Evolutionary conservation across 2,113 vertebrate species (phyloP), one percentile per base, ranked within the genome.

Genomic region (Lasiurus borealis): DNA sequence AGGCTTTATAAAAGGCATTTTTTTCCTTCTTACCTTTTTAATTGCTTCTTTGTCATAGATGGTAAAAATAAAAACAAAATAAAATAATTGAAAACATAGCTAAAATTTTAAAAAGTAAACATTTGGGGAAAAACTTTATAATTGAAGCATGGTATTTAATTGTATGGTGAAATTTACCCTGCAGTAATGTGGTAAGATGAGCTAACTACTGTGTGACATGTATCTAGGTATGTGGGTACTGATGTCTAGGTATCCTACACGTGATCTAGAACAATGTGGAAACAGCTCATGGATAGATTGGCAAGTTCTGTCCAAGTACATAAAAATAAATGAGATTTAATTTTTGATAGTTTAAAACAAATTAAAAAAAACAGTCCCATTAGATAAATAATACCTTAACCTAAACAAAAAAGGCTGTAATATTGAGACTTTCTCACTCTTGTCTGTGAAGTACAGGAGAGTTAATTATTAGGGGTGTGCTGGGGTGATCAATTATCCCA

Each of bases 341-440:
- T 57, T 88, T 92, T 76, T 85, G 29, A 85, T 88, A 95, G 14
- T 84, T 95, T 36, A 87, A 92, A 96, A 81, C 19, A 75, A 71
- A 76, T 31, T 50, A 73, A 14, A 10, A 92, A 78, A 78, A 83
- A 77, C 3, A 80, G 10, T 72, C n/a, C 81, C 8, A 73, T 5
- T 80, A 23, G 16, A 48, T 8, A 77, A 82, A 77, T 64, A 92
- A 72, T 89, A 36, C 75, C 66, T 72, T 86, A 69, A 75, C 18
- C 29, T 73, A 78, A 59, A 40, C 59, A 90, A 46, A n/a, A 85
- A 71, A 54, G n/a, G 29, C 19, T 81, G 11, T 68, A 87, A 40
- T 2, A 0, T 66, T 69, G 85, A 9, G 29, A 78, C 14, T 72
- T 84, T 11, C 29, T 90, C 31, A n/a, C 8, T 92, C 9, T 93